phyloP scores from a whole-genome alignment of 2,888 invertebrate genomes.

The Hofmannophila pseudospretella region DNA sequence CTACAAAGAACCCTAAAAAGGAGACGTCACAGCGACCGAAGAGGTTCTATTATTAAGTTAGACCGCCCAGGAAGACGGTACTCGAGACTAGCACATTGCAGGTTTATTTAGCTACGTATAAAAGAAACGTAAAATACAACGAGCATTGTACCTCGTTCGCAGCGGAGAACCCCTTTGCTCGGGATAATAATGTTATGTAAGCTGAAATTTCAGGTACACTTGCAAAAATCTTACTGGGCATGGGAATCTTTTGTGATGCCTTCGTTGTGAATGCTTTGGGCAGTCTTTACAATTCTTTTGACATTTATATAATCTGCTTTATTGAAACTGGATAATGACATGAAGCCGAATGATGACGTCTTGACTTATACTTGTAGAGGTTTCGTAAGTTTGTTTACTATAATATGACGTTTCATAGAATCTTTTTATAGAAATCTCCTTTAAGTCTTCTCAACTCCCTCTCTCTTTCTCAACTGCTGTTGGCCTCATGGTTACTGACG shows the following conservation, averaged over 20 bases:
- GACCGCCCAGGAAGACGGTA: conserved; percentile 44
- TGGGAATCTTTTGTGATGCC: neutral
- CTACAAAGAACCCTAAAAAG: conserved; percentile 42
- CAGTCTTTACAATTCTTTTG: too few species aligned
- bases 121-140: conserved; percentile 27
- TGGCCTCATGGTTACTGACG: too few species aligned
- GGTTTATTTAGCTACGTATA: conserved; percentile 40
- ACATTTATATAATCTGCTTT: too few species aligned
- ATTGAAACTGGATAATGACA: too few species aligned
- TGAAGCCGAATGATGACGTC: too few species aligned
- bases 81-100: conserved; percentile 55
- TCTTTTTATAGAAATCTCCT: too few species aligned
- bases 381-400: too few species aligned
- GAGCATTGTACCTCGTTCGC: conserved; percentile 50
- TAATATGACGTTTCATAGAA: too few species aligned
- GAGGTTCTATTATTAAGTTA: conserved; percentile 74
- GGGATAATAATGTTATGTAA: conserved; percentile 51
- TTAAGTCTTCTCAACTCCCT: too few species aligned
- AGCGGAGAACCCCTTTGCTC: conserved; percentile 36
- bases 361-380: too few species aligned
- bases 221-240: conserved; percentile 15
- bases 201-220: conserved; percentile 46
- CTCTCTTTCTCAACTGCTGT: too few species aligned
- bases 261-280: neutral
- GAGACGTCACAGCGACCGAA: conserved; percentile 50